Evolutionary conservation across 2,113 vertebrate species (phyloP), one percentile per base, ranked within the genome.

Genomic region (Gila orcuttii): DNA sequence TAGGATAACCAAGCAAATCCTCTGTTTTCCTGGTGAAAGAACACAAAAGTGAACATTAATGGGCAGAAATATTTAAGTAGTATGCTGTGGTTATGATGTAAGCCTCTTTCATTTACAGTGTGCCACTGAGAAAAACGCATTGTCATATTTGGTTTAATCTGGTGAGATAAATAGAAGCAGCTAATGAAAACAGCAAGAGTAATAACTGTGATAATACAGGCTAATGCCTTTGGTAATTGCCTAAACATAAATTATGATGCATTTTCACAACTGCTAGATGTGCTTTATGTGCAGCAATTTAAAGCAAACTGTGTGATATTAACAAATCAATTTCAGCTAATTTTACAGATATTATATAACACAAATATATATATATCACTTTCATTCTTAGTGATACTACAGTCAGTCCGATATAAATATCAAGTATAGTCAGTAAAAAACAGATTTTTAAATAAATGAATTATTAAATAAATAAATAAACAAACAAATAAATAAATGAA

Each of bases 1-100:
- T 62, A 96, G 91, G 86, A 96, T 92, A 77, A 95, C 89, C 87
- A 96, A 88, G 84, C 93, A 93, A 68, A 96, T 94, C 85, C 75
- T 93, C 87, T 95, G 94, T 23, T 77, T 92, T 89, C 95, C 95
- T 96, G 87, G 2, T 64, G 39, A 86, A 71, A 62, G 79, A 68
- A n/a, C 90, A 1, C 74, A 45, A 79, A 79, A 42, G 19, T 39
- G 21, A 8, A n/a, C 36, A 62, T 62, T 79, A 79, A 62, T 62
- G 10, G 33, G 57, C 57, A 79, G 77, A 59, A 25, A 42, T 60
- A n/a, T 36, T 79, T 39, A 21, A 60, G 13, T 42, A 66, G 19
- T 2, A 39, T 28, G 13, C 33, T 73, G 47, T 42, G 50, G 66
- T 39, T n/a, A 59, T 15, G 33, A 68, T 25, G 50, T 6, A 33